These are phyloP conservation scores for Dendroctonus valens DNA, from an alignment of 1,140 invertebrate species.

Conservation along the genomic window DNA sequence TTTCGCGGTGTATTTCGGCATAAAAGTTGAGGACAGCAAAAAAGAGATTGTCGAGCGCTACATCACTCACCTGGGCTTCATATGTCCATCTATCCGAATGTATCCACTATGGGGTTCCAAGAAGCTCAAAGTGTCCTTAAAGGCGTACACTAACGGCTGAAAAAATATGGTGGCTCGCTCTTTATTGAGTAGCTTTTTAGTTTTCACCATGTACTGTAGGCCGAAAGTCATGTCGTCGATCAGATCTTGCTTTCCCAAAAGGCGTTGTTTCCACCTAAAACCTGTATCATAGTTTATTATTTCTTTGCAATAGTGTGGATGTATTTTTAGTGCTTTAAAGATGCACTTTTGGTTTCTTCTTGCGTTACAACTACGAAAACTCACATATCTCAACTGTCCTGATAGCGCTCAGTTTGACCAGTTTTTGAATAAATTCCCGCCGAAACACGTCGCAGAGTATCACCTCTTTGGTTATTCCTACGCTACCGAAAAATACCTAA, in stretches of 20 bases:
- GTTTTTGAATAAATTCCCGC: constrained; percentile 62
- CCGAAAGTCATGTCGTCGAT: constrained; percentile 64
- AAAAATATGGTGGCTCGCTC: constrained; percentile 69
- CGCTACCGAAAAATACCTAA: constrained; percentile 13
- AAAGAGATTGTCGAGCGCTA: background rate
- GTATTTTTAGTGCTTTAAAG: too few relatives aligned
- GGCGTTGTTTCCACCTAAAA: constrained; percentile 48
- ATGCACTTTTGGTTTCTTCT: too few relatives aligned
- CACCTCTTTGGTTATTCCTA: constrained; percentile 4
- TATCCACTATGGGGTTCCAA: background rate
- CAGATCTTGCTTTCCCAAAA: constrained; percentile 56
- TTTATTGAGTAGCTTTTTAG: constrained; percentile 53
- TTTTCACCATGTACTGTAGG: constrained; percentile 55
- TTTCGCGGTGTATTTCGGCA: too few relatives aligned
- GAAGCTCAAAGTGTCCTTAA: constrained; percentile 56
- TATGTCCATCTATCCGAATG: background rate
- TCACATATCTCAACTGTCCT: constrained; percentile 18
- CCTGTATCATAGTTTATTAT: constrained; percentile 1
- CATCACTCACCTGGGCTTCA: background rate
- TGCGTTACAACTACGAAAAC: too few relatives aligned
- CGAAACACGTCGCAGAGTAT: constrained; percentile 54
- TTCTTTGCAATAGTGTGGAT: too few relatives aligned
- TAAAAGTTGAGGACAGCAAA: too few relatives aligned
- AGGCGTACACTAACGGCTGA: constrained; percentile 64
- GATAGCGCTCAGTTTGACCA: constrained; percentile 55